phyloP scores from a whole-genome alignment of 2,888 invertebrate species.

The Resseliella maxima region DNA sequence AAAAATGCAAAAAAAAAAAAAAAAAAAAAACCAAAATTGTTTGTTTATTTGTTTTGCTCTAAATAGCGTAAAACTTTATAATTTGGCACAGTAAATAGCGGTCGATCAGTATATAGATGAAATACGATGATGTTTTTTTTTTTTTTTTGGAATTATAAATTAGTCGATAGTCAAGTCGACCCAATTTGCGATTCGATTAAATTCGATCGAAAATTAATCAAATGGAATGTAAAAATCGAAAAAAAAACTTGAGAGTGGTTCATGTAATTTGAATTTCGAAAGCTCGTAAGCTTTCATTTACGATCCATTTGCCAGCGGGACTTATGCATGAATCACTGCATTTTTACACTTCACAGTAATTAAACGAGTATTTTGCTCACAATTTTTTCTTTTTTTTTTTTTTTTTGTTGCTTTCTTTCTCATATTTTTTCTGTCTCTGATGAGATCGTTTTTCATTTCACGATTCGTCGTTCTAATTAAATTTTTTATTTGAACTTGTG shows the following conservation, averaged over 20 bases:
- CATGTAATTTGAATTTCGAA: background rate
- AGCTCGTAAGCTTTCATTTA: background rate
- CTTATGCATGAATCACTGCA: slow-evolving; percentile 25
- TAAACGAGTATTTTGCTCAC: background rate
- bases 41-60: too few species aligned
- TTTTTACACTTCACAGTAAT: slow-evolving; percentile 7
- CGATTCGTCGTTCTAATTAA: background rate
- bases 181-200: background rate
- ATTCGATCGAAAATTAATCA: slow-evolving; percentile 9
- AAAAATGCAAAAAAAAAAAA: too few species aligned
- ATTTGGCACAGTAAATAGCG: too few species aligned
- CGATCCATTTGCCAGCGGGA: background rate
- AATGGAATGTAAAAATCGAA: background rate
- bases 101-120: too few species aligned
- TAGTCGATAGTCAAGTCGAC: too few species aligned
- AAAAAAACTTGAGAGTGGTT: background rate
- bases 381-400: background rate
- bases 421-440: too few species aligned
- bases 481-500: background rate
- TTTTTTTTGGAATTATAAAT: too few species aligned
- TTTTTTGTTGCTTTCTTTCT: background rate
- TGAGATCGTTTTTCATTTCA: background rate
- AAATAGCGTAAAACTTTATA: too few species aligned
- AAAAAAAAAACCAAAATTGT: too few species aligned
- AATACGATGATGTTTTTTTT: too few species aligned